Percentiles rank a stretch among this genome's conserved stretches.
phyloP scores from a whole-genome alignment of 2,113 vertebrate genomes.

The Nerophis ophidion region DNA sequence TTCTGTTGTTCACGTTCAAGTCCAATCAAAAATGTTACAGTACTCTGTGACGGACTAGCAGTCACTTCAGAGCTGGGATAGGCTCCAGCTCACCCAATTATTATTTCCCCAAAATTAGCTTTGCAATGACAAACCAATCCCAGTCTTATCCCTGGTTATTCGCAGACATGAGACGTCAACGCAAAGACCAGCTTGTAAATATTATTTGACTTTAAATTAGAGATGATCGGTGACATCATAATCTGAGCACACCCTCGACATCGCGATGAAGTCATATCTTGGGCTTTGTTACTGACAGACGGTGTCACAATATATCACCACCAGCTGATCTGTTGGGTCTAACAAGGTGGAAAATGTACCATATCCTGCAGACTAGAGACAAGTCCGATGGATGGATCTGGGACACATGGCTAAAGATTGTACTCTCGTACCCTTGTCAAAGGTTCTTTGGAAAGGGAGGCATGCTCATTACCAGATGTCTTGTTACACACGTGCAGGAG shows the following conservation, averaged over 20 bases:
- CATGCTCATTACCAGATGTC: too few species aligned
- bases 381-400: too few species aligned
- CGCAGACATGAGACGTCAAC: background rate
- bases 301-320: background rate
- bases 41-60: too few species aligned
- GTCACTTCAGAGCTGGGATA: too few species aligned
- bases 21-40: too few species aligned
- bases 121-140: background rate
- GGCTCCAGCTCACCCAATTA: background rate
- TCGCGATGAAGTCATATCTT: background rate
- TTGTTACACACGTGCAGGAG: too few species aligned
- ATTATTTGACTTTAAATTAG: background rate
- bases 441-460: too few species aligned
- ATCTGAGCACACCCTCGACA: background rate
- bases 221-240: conserved; percentile 1
- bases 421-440: too few species aligned
- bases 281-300: background rate
- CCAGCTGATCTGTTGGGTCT: background rate
- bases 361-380: background rate
- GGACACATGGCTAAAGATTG: too few species aligned
- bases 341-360: background rate
- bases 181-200: background rate
- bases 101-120: background rate
- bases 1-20: background rate
- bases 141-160: background rate